phyloP scores from a whole-genome alignment of 2,113 vertebrate genomes.

The Catharus minimus region DNA sequence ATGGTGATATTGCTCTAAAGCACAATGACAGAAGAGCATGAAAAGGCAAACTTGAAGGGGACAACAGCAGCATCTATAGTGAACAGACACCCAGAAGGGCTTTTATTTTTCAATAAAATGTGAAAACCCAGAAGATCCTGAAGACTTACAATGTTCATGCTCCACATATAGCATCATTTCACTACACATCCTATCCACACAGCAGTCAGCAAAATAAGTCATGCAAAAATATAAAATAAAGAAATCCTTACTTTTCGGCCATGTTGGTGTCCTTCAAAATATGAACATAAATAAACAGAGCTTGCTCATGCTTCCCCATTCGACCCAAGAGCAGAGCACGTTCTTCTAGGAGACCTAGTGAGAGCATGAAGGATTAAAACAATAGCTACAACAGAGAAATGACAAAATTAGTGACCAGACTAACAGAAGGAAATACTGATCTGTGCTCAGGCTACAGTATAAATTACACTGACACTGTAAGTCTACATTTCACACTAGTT shows the following conservation, averaged over 20 bases:
- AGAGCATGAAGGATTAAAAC: neutral
- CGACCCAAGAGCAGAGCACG: constrained; percentile 92
- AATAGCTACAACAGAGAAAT: neutral
- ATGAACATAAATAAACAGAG: constrained; percentile 97
- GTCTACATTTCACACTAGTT: neutral
- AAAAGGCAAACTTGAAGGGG: neutral
- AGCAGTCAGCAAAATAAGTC: neutral
- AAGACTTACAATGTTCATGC: neutral
- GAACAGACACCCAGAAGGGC: neutral
- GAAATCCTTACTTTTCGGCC: constrained; percentile 88
- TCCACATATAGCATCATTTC: neutral
- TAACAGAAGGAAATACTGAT: neutral
- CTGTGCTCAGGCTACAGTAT: neutral
- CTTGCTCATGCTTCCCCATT: constrained; percentile 98
- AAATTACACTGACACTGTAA: neutral
- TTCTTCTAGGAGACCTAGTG: constrained; percentile 91
- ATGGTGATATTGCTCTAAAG: neutral
- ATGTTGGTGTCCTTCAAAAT: constrained; percentile 89
- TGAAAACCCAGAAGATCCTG: neutral
- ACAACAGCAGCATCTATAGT: neutral
- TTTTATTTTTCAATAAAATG: neutral
- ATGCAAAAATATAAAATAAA: neutral
- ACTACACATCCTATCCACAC: neutral
- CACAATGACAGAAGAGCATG: neutral
- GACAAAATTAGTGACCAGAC: neutral